A percentile compares a stretch with the other conserved stretches of the same genome.
Evolutionary conservation across 1,140 invertebrate genomes (phyloP).

Genomic region (Cherax quadricarinatus): DNA sequence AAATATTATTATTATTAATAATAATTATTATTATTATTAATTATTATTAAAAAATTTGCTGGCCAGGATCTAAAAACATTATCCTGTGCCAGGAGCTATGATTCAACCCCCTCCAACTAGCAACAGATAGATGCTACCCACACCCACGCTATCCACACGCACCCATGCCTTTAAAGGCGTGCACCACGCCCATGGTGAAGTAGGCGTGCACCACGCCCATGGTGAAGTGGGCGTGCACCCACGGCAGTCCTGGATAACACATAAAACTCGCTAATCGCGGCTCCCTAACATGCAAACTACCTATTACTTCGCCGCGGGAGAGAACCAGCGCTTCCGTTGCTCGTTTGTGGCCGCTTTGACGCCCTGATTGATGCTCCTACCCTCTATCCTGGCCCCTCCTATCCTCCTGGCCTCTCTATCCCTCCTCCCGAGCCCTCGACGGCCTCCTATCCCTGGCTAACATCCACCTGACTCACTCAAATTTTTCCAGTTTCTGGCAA

Average conservation of each 20-base stretch:
- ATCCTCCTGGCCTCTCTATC: background rate
- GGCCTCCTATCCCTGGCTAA: too few species aligned
- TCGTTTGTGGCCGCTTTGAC: constrained; percentile 34
- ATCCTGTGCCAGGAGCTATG: too few species aligned
- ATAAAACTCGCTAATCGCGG: background rate
- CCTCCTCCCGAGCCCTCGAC: background rate
- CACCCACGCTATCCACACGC: background rate
- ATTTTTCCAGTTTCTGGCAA: too few species aligned
- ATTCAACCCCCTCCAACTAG: too few species aligned
- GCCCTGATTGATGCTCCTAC: background rate
- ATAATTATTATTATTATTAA: too few species aligned
- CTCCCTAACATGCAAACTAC: constrained; percentile 12
- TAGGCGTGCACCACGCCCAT: background rate
- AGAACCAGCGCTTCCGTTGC: constrained; percentile 1
- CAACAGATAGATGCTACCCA: too few species aligned
- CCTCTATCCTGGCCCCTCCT: background rate
- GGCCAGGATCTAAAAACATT: too few species aligned
- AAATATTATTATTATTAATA: too few species aligned
- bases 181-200: background rate
- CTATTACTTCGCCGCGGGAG: background rate
- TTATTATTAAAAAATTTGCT: too few species aligned
- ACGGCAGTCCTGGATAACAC: background rate
- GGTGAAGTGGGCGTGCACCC: background rate
- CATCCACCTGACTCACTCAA: background rate
- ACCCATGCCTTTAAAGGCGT: background rate